These are phyloP conservation scores for Crocallis elinguaria DNA, from an alignment of 2,888 invertebrate genomes.

Conservation along the genomic window DNA sequence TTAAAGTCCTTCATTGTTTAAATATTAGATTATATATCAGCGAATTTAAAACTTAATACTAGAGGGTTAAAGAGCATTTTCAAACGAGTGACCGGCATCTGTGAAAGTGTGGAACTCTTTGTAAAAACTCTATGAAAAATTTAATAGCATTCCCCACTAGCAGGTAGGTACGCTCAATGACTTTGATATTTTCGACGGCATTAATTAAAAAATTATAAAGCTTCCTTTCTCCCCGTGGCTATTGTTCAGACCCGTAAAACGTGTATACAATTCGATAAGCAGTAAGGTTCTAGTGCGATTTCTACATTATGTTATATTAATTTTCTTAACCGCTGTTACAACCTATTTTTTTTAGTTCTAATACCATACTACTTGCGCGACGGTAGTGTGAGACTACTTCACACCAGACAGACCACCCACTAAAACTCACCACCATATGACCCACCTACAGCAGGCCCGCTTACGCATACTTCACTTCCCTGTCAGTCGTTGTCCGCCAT, in stretches of 20 bases:
- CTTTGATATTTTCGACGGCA: constrained; percentile 83
- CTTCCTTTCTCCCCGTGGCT: constrained; percentile 62
- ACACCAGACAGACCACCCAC: too few species aligned
- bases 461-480: too few species aligned
- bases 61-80: constrained; percentile 32
- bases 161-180: constrained; percentile 66
- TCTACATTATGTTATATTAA: too few species aligned
- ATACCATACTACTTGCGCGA: too few species aligned
- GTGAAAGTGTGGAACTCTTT: constrained; percentile 63
- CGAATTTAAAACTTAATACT: constrained; percentile 9
- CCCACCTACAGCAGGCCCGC: too few species aligned
- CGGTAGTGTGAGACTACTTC: too few species aligned
- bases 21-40: background rate
- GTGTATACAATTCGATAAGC: constrained; percentile 4
- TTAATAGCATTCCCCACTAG: constrained; percentile 75
- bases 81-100: constrained; percentile 32
- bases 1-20: background rate
- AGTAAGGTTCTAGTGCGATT: constrained; percentile 13
- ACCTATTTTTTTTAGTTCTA: too few species aligned
- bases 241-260: constrained; percentile 37
- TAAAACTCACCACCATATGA: too few species aligned
- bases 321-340: too few species aligned
- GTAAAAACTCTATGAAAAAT: constrained; percentile 66
- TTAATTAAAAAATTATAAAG: constrained; percentile 86
- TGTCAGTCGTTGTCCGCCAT: too few species aligned